These are phyloP conservation scores for human (Homo sapiens) DNA, from an alignment of 2,113 vertebrate species.

Conservation along the genomic window GRCh38 chr15:39455501-39456000, in stretches of 20 bases:
- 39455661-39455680: constrained; percentile 48
- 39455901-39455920: background rate
- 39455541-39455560: background rate
- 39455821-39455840: constrained; percentile 15
- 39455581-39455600: background rate
- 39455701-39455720: constrained; percentile 33
- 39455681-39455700: background rate
- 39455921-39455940: constrained; percentile 24
- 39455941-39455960: background rate
- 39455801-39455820: constrained; percentile 66
- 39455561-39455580: background rate
- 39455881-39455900: constrained; percentile 1
- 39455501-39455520: background rate
- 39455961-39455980: background rate
- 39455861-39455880: background rate
- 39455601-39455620: background rate
- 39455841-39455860: constrained; percentile 21
- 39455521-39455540: background rate
- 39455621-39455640: background rate
- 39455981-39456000: background rate
- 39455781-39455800: constrained; percentile 76
- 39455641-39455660: constrained; percentile 26
- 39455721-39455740: constrained; percentile 60
- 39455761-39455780: constrained; percentile 60
- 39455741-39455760: constrained; percentile 58